phyloP scores from a whole-genome alignment of 2,888 invertebrate genomes.

The Orthosia cruda region DNA sequence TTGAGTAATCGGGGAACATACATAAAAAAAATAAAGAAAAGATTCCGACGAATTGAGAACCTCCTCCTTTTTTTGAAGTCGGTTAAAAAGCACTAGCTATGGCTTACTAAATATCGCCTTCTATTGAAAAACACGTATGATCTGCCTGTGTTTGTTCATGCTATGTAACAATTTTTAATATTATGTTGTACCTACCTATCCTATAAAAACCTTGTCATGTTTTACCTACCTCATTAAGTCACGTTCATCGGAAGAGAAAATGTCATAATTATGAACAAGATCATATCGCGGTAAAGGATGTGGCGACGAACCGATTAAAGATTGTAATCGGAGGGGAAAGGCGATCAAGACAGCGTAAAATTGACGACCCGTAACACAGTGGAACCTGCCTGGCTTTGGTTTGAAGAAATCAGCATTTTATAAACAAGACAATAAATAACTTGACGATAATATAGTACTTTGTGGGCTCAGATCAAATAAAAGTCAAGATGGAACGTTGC shows the following conservation, averaged over 20 bases:
- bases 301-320: constrained; percentile 47
- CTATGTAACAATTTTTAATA: not conserved
- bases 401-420: constrained; percentile 10
- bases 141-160: no score
- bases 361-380: constrained; percentile 22
- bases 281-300: constrained; percentile 51
- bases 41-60: no score
- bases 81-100: no score
- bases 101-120: no score
- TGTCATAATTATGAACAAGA: constrained; percentile 48
- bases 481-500: no score
- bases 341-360: constrained; percentile 28
- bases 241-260: constrained; percentile 36
- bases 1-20: no score
- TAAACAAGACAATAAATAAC: not conserved
- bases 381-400: constrained; percentile 1
- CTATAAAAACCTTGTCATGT: not conserved
- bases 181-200: not conserved
- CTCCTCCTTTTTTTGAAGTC: no score
- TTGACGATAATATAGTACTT: no score
- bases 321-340: constrained; percentile 44
- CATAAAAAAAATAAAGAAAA: no score
- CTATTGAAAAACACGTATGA: no score
- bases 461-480: no score
- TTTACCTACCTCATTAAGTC: constrained; percentile 1